These are phyloP conservation scores for Buathra laborator DNA, from an alignment of 2,888 invertebrate species.

Conservation along the genomic window DNA sequence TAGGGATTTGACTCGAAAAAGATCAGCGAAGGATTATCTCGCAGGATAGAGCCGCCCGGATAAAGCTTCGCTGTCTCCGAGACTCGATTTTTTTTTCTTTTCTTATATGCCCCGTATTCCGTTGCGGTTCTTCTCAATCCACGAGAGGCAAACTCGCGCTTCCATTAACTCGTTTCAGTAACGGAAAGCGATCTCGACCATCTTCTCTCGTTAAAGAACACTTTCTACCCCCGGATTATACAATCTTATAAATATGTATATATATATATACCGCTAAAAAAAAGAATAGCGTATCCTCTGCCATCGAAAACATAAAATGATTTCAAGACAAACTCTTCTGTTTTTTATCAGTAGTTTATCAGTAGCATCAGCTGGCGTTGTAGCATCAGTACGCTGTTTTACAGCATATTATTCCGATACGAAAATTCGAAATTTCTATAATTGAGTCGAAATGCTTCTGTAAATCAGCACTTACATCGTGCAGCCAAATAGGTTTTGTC, in stretches of 20 bases:
- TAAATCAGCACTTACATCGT: background rate
- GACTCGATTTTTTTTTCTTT: conserved; percentile 31
- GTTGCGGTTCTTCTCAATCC: conserved; percentile 41
- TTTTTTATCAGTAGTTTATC: no score
- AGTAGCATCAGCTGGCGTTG: no score
- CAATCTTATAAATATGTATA: background rate
- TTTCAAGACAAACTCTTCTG: no score
- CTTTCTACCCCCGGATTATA: conserved; percentile 68
- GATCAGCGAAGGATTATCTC: conserved; percentile 69
- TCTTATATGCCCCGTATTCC: conserved; percentile 40
- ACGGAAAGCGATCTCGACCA: conserved; percentile 73
- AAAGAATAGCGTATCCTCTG: background rate
- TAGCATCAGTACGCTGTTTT: no score
- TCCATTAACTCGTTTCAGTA: conserved; percentile 79
- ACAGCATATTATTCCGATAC: background rate
- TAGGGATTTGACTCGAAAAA: conserved; percentile 69
- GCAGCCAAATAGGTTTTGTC: background rate
- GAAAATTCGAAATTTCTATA: background rate
- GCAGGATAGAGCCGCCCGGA: conserved; percentile 38
- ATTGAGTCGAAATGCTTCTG: background rate
- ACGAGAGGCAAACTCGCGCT: conserved; percentile 67
- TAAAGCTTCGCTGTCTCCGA: conserved; percentile 51
- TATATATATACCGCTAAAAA: background rate
- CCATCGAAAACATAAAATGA: no score
- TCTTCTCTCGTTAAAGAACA: conserved; percentile 74